Percentiles rank a stretch among this genome's conserved stretches.
Conservation (phyloP, 2,888 invertebrate species). For the Agrypnus murinus region DNA sequence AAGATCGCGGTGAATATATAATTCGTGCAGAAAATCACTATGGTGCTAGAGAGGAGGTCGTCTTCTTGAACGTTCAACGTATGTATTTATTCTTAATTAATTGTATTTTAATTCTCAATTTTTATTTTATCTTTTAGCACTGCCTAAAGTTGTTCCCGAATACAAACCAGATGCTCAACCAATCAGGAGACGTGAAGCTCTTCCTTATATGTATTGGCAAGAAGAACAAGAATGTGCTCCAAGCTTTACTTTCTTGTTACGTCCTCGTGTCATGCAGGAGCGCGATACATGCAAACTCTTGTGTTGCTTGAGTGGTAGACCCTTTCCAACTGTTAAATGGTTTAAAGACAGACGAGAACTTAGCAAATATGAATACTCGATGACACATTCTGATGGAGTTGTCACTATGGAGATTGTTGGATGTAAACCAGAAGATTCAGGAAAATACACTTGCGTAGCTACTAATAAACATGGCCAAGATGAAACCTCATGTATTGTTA, state of each 20-base stretch:
- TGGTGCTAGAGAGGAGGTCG: slow-evolving; percentile 95
- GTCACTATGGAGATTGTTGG: slow-evolving; percentile 97
- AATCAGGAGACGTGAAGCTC: slow-evolving; percentile 85
- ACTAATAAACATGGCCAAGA: slow-evolving; percentile 95
- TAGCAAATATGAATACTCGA: slow-evolving; percentile 91
- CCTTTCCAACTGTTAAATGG: slow-evolving; percentile 94
- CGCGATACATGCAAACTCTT: slow-evolving; percentile 98
- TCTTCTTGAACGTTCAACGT: slow-evolving; percentile 97
- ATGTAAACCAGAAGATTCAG: slow-evolving; percentile 95
- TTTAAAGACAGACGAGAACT: slow-evolving; percentile 95
- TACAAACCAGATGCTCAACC: slow-evolving; percentile 82
- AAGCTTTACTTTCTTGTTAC: slow-evolving; percentile 97
- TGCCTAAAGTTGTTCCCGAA: slow-evolving; percentile 82
- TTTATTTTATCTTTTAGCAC: slow-evolving; percentile 72
- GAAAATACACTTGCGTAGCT: slow-evolving; percentile 96
- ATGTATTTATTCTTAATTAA: slow-evolving; percentile 69
- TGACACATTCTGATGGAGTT: slow-evolving; percentile 95
- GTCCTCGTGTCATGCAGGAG: slow-evolving; percentile 98
- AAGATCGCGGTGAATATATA: slow-evolving; percentile 97
- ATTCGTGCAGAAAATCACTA: slow-evolving; percentile 98
- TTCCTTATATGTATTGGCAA: slow-evolving; percentile 93
- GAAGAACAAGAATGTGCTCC: slow-evolving; percentile 96
- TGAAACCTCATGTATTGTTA: slow-evolving; percentile 95
- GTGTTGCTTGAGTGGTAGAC: slow-evolving; percentile 96
- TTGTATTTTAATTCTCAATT: slow-evolving; percentile 4